Percentiles rank a stretch among this genome's conserved stretches.
Evolutionary conservation across 2,888 invertebrate genomes (phyloP).

Genomic region (Andrena praecox): DNA sequence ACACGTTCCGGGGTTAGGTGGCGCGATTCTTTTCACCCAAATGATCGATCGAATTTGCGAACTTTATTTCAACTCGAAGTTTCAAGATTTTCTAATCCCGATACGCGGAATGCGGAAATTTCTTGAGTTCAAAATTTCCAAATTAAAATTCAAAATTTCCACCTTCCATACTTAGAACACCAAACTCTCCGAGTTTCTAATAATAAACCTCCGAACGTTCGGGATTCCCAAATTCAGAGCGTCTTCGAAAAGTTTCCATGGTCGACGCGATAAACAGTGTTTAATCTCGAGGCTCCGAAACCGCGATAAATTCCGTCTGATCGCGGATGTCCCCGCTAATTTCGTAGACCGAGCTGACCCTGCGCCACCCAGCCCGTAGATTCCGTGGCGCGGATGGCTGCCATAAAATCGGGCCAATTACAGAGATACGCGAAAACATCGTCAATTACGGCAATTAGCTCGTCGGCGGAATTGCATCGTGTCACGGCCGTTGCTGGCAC

Average conservation of each 20-base stretch:
- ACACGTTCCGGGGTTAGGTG: slow-evolving; percentile 9
- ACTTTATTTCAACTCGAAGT: neutral
- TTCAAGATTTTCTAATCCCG: neutral
- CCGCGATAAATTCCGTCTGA: slow-evolving; percentile 24
- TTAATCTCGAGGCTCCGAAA: slow-evolving; percentile 17
- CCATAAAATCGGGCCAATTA: slow-evolving; percentile 41
- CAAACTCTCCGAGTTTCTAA: too few species aligned
- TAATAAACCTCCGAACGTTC: neutral
- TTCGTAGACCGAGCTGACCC: slow-evolving; percentile 15
- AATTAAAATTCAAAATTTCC: neutral
- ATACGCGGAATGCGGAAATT: too few species aligned
- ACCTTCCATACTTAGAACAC: neutral
- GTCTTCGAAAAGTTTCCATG: slow-evolving; percentile 19
- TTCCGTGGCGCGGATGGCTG: neutral
- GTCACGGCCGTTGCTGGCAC: slow-evolving; percentile 7
- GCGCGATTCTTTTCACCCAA: neutral
- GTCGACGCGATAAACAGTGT: neutral
- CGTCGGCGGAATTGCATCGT: slow-evolving; percentile 31
- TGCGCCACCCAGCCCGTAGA: neutral
- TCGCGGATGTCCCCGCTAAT: slow-evolving; percentile 11
- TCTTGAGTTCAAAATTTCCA: neutral
- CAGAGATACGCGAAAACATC: slow-evolving; percentile 49
- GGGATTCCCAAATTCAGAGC: neutral
- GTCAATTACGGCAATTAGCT: slow-evolving; percentile 56
- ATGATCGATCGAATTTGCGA: neutral